Conservation (phyloP, 2,797 vertebrate genomes). For the Cirrhinus molitorella region DNA sequence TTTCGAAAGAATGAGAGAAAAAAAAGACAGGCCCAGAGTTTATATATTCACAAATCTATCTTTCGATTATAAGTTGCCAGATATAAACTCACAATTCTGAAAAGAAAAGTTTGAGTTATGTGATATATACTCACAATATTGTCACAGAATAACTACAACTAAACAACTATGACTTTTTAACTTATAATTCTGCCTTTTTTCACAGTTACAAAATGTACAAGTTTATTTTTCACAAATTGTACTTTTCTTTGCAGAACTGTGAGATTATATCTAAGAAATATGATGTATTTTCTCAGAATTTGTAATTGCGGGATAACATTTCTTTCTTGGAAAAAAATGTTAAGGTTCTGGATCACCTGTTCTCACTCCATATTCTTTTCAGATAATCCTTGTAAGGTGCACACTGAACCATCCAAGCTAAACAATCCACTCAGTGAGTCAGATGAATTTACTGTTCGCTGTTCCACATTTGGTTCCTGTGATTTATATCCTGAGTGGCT, state of each 20-base stretch:
- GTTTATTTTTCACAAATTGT: background rate
- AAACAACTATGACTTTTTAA: background rate
- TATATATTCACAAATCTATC: background rate
- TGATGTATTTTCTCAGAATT: background rate
- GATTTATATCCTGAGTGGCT: fast-evolving
- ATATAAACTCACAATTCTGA: background rate
- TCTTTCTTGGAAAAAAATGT: background rate
- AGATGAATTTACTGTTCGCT: background rate
- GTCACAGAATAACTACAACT: background rate
- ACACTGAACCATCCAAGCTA: constrained; percentile 19
- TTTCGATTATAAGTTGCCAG: background rate
- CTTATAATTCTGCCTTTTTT: background rate
- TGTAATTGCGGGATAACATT: background rate
- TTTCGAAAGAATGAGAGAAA: too few relatives aligned
- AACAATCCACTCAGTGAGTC: constrained; percentile 4
- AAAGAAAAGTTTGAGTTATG: background rate
- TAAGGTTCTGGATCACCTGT: background rate
- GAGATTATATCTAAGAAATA: background rate
- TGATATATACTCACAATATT: background rate
- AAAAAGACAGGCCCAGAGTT: background rate
- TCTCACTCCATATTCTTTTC: constrained; percentile 20
- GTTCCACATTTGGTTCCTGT: constrained; percentile 65
- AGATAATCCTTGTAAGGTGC: constrained; percentile 73
- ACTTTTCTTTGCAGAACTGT: background rate
- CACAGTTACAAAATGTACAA: background rate